A percentile compares a stretch with the other conserved stretches of the same genome.
These are phyloP conservation scores for Bruchidius siliquastri DNA, from an alignment of 2,888 invertebrate species.

Conservation along the genomic window DNA sequence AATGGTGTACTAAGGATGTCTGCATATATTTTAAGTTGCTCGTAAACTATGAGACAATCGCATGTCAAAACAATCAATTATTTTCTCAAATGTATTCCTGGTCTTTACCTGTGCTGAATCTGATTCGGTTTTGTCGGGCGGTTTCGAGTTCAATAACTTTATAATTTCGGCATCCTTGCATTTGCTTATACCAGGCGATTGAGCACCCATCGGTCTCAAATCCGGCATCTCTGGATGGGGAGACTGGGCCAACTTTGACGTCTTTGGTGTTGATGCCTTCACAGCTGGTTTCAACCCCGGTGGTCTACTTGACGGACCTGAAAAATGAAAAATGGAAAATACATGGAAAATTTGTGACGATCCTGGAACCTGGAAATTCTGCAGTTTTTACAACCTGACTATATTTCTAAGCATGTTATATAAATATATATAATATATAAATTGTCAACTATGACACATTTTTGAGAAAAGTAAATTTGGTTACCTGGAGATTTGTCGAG, in stretches of 20 bases:
- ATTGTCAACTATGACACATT: too few species aligned
- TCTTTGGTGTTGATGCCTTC: conserved; percentile 17
- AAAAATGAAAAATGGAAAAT: too few species aligned
- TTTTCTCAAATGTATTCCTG: too few species aligned
- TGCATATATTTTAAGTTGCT: too few species aligned
- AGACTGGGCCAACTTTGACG: conserved; percentile 14
- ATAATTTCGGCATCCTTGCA: conserved; percentile 41
- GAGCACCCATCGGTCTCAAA: conserved; percentile 15
- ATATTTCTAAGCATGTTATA: too few species aligned
- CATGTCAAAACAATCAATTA: too few species aligned
- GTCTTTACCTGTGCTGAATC: conserved; percentile 1
- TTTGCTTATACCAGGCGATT: conserved; percentile 19
- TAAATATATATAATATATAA: too few species aligned
- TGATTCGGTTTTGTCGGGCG: conserved; percentile 10
- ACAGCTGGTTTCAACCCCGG: conserved; percentile 16
- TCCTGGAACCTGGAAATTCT: too few species aligned
- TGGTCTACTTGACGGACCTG: conserved; percentile 17
- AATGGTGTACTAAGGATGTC: too few species aligned
- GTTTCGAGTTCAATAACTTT: conserved; percentile 38
- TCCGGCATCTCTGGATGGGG: conserved; percentile 20
- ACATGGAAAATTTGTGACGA: too few species aligned
- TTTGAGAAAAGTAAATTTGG: neutral
- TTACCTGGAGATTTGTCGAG: conserved; percentile 43
- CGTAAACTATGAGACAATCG: too few species aligned
- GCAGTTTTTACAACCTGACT: too few species aligned